Conservation (phyloP, 2,888 invertebrate genomes). For the Cosmia pyralina region DNA sequence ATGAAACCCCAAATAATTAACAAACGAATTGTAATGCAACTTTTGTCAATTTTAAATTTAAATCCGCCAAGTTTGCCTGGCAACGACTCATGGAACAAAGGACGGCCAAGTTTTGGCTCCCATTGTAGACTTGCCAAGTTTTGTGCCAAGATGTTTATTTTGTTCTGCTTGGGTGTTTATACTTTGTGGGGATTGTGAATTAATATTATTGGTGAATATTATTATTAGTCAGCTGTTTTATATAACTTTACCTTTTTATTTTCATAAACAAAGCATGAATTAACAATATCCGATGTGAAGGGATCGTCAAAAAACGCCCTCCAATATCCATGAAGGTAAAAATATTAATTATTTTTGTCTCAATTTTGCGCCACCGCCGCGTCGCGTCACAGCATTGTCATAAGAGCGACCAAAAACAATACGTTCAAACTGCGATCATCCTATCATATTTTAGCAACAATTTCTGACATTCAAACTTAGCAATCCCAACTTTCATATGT, state of each 20-base stretch:
- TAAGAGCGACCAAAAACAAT: slow-evolving; percentile 5
- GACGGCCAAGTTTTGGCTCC: slow-evolving; percentile 63
- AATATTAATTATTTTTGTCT: too few relatives aligned
- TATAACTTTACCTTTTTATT: neutral
- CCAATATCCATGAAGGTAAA: neutral
- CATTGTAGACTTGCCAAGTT: slow-evolving; percentile 68
- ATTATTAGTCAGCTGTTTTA: slow-evolving; percentile 15
- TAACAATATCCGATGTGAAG: neutral
- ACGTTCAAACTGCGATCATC: neutral
- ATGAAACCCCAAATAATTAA: slow-evolving; percentile 82
- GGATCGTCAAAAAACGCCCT: neutral
- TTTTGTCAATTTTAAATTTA: slow-evolving; percentile 86
- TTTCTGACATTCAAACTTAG: slow-evolving; percentile 46
- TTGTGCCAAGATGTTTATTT: slow-evolving; percentile 71
- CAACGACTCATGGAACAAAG: slow-evolving; percentile 70
- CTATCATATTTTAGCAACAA: slow-evolving; percentile 34
- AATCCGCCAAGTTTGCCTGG: slow-evolving; percentile 77
- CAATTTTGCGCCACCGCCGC: neutral
- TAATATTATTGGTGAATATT: slow-evolving; percentile 53
- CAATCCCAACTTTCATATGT: slow-evolving; percentile 58
- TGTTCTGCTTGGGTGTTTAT: slow-evolving; percentile 63
- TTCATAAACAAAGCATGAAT: neutral
- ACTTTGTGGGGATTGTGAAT: slow-evolving; percentile 58
- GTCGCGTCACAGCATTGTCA: neutral
- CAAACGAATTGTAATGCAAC: slow-evolving; percentile 76